phyloP scores from a whole-genome alignment of 2,888 invertebrate genomes.

The Synanthedon andrenaeformis region DNA sequence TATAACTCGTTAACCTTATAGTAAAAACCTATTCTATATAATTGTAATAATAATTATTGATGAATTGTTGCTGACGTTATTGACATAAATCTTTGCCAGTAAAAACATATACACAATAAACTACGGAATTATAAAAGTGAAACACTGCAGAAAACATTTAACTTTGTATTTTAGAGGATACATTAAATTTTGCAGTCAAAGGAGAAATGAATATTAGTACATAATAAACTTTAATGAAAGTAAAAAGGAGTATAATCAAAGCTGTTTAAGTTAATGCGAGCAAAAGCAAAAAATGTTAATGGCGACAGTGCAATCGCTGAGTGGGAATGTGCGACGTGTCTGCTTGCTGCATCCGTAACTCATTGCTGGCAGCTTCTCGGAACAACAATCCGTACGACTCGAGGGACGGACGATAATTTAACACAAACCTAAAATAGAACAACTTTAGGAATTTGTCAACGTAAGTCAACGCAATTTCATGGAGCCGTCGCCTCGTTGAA shows the following conservation, averaged over 20 bases:
- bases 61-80: no score
- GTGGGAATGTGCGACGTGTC: constrained; percentile 26
- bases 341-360: constrained; percentile 19
- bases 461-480: constrained; percentile 2
- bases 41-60: no score
- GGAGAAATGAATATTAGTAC: neutral
- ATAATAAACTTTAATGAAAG: neutral
- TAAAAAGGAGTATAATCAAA: neutral
- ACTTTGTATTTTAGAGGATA: no score
- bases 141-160: no score
- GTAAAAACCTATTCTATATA: no score
- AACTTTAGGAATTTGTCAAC: constrained; percentile 28
- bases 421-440: constrained; percentile 37
- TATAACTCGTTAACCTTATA: no score
- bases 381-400: constrained; percentile 38
- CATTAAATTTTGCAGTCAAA: no score
- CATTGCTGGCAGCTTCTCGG: constrained; percentile 33
- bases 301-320: constrained; percentile 22
- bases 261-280: neutral
- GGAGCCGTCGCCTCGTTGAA: neutral
- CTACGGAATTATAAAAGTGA: no score
- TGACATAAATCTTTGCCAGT: no score
- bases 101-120: no score
- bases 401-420: constrained; percentile 37
- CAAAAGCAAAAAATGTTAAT: constrained; percentile 10